Evolutionary conservation across 2,113 vertebrate species (phyloP), one percentile per base, ranked within the genome.

Genomic region (Coregonus clupeaformis): DNA sequence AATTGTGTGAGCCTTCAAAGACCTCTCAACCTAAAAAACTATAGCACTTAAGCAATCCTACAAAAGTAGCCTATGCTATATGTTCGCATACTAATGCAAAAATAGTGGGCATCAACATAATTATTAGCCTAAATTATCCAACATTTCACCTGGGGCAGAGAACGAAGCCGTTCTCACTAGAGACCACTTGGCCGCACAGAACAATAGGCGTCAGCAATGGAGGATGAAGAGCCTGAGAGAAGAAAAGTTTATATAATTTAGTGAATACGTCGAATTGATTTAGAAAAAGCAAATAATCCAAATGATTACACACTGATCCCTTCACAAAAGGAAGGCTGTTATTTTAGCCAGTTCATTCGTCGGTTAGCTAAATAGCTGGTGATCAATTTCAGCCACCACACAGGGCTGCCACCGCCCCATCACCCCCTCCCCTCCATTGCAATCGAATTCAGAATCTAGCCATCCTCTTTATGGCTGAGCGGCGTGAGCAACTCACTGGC

Each of bases 141-240:
- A 49, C 60, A 71, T 66, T 62, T 69, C 18, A 32, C 74, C 30
- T 29, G 73, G 71, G 81, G 80, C 49, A 76, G 1, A n/a, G 68
- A 78, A 76, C 71, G 63, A 75, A 77, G 73, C 76, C 78, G 77
- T 80, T 83, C 82, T 83, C 78, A 78, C 70, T 72, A 60, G 77
- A 22, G 77, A 69, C 79, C 80, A 76, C 83, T 84, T 79, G 67
- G 78, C 72, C 76, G 76, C 52, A 71, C 84, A 91, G 91, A 93
- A 93, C 92, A 93, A 93, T 91, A 84, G 92, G 82, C 84, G 84
- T 83, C 82, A 72, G 42, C 65, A 70, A 75, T 71, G 75, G 76
- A 89, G 80, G 84, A 87, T 86, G 80, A 81, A 87, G 74, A 80
- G 52, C 29, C 3, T 29, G 78, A 66, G 69, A 55, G 82, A 27